Evolutionary conservation across 2,113 vertebrate genomes (phyloP).

Genomic region (Rana temporaria): DNA sequence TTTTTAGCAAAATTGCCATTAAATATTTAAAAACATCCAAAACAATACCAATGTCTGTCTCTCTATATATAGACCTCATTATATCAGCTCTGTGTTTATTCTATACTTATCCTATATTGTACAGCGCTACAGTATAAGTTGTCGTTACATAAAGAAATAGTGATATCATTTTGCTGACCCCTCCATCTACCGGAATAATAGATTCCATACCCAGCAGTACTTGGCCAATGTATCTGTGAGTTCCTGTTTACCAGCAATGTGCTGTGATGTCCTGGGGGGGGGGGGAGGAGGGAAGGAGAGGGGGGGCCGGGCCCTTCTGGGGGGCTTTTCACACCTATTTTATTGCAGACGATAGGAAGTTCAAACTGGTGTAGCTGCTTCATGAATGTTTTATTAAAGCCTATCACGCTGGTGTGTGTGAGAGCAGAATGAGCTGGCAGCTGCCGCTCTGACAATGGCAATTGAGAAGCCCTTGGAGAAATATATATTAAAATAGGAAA

Average conservation of each 20-base stretch:
- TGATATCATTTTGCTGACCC: too few species aligned
- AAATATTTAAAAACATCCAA: too few species aligned
- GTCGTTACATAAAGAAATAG: too few species aligned
- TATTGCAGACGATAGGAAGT: conserved; percentile 8
- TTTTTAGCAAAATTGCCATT: too few species aligned
- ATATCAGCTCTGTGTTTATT: too few species aligned
- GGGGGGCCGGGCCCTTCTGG: background rate
- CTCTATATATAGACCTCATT: too few species aligned
- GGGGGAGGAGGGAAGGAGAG: background rate
- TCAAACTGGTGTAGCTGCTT: background rate
- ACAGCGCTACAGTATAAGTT: too few species aligned
- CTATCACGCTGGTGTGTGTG: background rate
- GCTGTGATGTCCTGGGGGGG: background rate
- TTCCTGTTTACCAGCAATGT: background rate
- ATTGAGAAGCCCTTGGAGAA: background rate
- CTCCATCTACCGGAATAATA: too few species aligned
- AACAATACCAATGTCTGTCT: too few species aligned
- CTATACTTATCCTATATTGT: too few species aligned
- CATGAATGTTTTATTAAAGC: conserved; percentile 23
- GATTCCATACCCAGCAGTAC: background rate
- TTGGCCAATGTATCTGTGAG: background rate
- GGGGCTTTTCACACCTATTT: conserved; percentile 12
- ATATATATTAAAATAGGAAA: background rate
- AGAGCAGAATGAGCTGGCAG: background rate
- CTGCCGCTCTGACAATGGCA: background rate